Base-by-base conservation (phyloP, 2,888 invertebrate genomes). In the Urechis unicinctus region DNA sequence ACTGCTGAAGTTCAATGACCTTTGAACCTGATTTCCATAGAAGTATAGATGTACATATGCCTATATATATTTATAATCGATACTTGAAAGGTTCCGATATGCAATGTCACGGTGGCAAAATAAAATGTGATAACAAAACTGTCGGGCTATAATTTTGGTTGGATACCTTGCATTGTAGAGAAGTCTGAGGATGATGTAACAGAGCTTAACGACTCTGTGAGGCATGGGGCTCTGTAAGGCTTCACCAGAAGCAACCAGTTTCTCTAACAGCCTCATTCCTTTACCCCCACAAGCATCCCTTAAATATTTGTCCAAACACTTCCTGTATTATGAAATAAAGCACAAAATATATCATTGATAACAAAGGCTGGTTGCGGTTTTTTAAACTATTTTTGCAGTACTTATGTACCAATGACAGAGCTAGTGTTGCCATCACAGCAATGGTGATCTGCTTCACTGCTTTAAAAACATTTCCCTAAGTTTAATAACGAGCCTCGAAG, bases 151-250 rank as follows among this genome's bases (percentile, higher is more conserved):
- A n/a, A n/a, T n/a, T n/a, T n/a, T n/a, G n/a, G n/a, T n/a, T n/a
- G n/a, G n/a, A n/a, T 54, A 72, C 72, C 62, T 65, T 29, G 72
- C 72, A 67, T 71, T 71, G 53, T 72, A 71, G 9, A 72, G 61
- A 1, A 72, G 63, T 29, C 72, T 57, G 24, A 71, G 54, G 42
- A 71, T 66, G 53, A 72, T 65, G 57, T 72, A 72, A 24, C 64
- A 55, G 36, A 72, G 61, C 58, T 72, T 72, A 53, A 58, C 59
- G 41, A 71, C 57, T 47, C 65, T 68, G 5, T 52, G 31, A 4
- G 69, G 57, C 42, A 69, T 53, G 1, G 58, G 53, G 5, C 47
- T 49, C 9, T 31, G 44, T n/a, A 21, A 30, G 31, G 54, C 50
- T 25, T 57, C 51, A 1, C 52, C 58, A 31, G 60, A 42, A 31